Percentiles rank a stretch among this genome's conserved stretches.
These are phyloP conservation scores for Microtus ochrogaster DNA, from an alignment of 2,113 vertebrate species.

Conservation along the genomic window DNA sequence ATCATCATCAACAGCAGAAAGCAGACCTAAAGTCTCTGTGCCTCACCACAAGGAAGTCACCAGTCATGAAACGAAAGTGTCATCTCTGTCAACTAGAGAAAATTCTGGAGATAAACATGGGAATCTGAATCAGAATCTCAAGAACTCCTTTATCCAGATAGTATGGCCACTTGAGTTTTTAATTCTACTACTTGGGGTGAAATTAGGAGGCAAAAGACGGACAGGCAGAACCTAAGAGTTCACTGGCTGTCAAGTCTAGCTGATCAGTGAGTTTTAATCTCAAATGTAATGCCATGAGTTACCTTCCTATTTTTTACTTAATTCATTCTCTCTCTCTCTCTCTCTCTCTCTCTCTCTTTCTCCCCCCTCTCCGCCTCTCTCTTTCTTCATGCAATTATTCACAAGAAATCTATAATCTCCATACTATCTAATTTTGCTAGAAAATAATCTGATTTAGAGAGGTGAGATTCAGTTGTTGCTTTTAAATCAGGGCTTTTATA, in stretches of 20 bases:
- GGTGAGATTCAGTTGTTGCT: background rate
- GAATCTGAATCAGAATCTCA: background rate
- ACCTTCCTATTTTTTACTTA: background rate
- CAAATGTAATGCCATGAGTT: background rate
- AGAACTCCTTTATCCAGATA: background rate
- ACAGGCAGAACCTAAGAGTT: background rate
- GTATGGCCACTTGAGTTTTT: background rate
- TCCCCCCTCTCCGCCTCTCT: background rate
- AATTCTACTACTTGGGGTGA: background rate
- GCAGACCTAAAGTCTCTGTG: background rate
- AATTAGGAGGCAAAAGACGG: background rate
- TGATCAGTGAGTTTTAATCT: background rate
- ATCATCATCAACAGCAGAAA: background rate
- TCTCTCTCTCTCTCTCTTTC: background rate
- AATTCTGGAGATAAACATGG: background rate
- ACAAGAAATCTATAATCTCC: background rate
- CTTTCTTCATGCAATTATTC: background rate
- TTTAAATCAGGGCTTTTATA: background rate
- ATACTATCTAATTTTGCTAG: background rate
- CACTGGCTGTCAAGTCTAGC: background rate
- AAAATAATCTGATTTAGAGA: background rate
- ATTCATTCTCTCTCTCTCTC: background rate
- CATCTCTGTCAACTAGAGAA: background rate
- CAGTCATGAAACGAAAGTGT: background rate
- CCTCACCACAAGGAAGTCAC: background rate